phyloP scores from a whole-genome alignment of 2,113 vertebrate genomes.

The Oncorhynchus clarkii region DNA sequence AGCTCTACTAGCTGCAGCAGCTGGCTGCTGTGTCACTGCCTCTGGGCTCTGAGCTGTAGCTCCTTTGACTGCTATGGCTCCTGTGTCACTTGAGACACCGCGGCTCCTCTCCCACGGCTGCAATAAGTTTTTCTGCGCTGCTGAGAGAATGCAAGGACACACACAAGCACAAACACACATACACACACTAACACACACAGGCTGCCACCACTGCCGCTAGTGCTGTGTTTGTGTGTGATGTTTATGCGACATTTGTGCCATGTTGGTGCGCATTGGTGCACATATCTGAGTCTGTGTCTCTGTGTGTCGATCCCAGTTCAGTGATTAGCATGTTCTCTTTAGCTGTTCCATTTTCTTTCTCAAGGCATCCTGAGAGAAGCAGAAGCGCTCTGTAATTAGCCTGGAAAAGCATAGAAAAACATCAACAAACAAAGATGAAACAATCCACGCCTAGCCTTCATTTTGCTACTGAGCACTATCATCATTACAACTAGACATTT shows the following conservation, averaged over 20 bases:
- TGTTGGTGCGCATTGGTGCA: too few relatives aligned
- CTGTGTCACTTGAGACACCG: slow-evolving; percentile 28
- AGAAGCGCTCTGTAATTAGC: slow-evolving; percentile 50
- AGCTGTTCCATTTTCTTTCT: slow-evolving; percentile 24
- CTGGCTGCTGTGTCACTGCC: slow-evolving; percentile 55
- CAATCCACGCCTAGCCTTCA: slow-evolving; percentile 36
- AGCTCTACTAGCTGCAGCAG: slow-evolving; percentile 40
- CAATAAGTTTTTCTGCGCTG: slow-evolving; percentile 43
- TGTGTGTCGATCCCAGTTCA: slow-evolving; percentile 26
- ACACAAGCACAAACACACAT: neutral
- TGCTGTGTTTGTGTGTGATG: slow-evolving; percentile 4
- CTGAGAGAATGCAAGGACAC: slow-evolving; percentile 45
- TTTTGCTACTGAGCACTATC: slow-evolving; percentile 38
- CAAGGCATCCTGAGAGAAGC: slow-evolving; percentile 45
- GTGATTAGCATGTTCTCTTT: slow-evolving; percentile 13
- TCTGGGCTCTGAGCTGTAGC: slow-evolving; percentile 17
- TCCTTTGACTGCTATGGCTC: neutral
- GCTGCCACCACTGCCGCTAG: neutral
- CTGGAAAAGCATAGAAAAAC: slow-evolving; percentile 44
- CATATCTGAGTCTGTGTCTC: slow-evolving; percentile 11
- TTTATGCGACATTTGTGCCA: neutral
- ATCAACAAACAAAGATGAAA: slow-evolving; percentile 61
- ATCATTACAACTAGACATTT: slow-evolving; percentile 23
- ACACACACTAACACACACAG: slow-evolving; percentile 10
- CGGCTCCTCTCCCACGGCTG: slow-evolving; percentile 2